Percentiles rank a stretch among this genome's conserved stretches.
phyloP scores from a whole-genome alignment of 2,113 vertebrate species.

The Sylvicapra grimmia region DNA sequence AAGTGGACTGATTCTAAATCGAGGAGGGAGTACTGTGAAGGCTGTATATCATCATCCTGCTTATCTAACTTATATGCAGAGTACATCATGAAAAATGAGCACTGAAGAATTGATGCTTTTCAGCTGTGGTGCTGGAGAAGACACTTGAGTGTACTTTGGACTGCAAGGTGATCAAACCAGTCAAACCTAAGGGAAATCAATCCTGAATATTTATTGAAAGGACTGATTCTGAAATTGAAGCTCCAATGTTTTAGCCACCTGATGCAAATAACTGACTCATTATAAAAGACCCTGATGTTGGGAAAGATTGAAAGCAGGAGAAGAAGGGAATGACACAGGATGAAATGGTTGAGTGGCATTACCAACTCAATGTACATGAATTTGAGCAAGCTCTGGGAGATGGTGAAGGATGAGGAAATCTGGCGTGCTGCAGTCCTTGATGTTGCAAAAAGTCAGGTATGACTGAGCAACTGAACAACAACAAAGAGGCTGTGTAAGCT shows the following conservation, averaged over 20 bases:
- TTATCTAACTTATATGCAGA: not conserved
- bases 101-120: not conserved
- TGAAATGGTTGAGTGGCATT: not conserved
- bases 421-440: not conserved
- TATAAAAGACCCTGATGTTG: not conserved
- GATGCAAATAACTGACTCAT: not conserved
- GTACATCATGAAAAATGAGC: not conserved
- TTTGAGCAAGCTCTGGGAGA: not conserved
- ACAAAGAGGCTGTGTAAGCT: not conserved
- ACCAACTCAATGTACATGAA: not conserved
- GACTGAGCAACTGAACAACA: not conserved
- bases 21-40: not conserved
- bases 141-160: not conserved
- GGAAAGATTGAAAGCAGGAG: not conserved
- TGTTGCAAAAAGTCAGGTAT: not conserved
- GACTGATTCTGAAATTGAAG: not conserved
- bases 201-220: not conserved
- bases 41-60: not conserved
- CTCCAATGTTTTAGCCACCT: not conserved
- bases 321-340: not conserved
- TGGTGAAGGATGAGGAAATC: not conserved
- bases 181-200: not conserved
- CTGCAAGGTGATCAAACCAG: not conserved
- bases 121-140: not conserved
- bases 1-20: not conserved